These are phyloP conservation scores for Rhinolophus ferrumequinum DNA, from an alignment of 2,113 vertebrate species.

Conservation along the genomic window DNA sequence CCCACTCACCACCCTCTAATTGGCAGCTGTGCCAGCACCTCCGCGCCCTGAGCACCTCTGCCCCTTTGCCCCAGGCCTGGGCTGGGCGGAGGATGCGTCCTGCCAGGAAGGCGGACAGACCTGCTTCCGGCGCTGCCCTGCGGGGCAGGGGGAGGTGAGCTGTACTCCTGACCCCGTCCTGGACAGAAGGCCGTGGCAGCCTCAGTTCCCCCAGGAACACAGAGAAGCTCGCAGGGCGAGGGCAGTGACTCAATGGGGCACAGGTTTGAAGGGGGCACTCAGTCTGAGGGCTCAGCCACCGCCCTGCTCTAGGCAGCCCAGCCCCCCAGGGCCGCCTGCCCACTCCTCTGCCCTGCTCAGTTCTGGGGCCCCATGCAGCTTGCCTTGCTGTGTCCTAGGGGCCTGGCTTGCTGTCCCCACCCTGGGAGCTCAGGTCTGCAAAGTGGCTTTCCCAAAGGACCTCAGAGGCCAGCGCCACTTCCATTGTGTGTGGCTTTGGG, in stretches of 20 bases:
- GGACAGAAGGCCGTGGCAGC: not conserved
- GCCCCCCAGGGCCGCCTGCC: not conserved
- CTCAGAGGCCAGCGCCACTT: not conserved
- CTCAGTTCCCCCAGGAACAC: not conserved
- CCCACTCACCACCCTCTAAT: rapidly evolving
- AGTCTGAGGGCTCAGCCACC: not conserved
- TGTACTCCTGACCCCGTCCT: rapidly evolving
- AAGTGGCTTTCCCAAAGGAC: not conserved
- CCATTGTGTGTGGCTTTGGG: not conserved
- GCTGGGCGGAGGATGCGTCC: not conserved
- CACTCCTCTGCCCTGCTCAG: not conserved
- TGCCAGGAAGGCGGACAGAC: not conserved
- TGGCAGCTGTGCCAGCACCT: rapidly evolving
- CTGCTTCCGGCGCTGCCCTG: not conserved
- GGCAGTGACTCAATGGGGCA: too few relatives aligned
- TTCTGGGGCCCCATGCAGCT: not conserved
- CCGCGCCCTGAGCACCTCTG: rapidly evolving
- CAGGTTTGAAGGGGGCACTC: rapidly evolving
- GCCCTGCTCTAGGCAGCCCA: rapidly evolving
- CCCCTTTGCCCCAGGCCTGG: not conserved
- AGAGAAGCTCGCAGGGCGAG: not conserved
- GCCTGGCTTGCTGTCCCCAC: not conserved
- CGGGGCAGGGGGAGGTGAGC: not conserved
- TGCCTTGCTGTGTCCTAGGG: not conserved
- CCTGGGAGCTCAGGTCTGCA: not conserved